A percentile compares a stretch with the other conserved stretches of the same genome.
These are phyloP conservation scores for Drosophila bipectinata DNA, from an alignment of 1,140 invertebrate species.

Conservation along the genomic window DNA sequence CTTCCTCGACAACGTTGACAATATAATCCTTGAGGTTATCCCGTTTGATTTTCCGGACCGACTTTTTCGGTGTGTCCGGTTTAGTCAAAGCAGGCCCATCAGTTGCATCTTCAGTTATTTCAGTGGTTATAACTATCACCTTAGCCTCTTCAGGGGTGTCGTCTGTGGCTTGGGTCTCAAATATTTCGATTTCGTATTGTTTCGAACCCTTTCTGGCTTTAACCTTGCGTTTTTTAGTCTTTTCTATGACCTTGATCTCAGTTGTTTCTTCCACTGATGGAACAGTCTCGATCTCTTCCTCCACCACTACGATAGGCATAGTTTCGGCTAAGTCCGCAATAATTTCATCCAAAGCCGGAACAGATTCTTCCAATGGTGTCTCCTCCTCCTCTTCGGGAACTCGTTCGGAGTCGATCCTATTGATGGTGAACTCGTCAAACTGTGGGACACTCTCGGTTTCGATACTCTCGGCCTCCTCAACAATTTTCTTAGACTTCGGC, in stretches of 20 bases:
- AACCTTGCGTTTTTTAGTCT: slow-evolving; percentile 82
- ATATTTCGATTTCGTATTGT: slow-evolving; percentile 84
- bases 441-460: slow-evolving; percentile 21
- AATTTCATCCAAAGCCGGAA: not conserved
- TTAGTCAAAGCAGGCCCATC: slow-evolving; percentile 34
- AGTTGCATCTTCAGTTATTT: slow-evolving; percentile 51
- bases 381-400: slow-evolving; percentile 1
- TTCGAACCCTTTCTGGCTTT: slow-evolving; percentile 81
- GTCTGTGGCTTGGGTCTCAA: slow-evolving; percentile 63
- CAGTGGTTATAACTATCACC: slow-evolving; percentile 78
- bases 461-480: slow-evolving; percentile 1
- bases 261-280: slow-evolving; percentile 7
- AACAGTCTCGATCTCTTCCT: slow-evolving; percentile 31
- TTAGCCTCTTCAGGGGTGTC: slow-evolving; percentile 56
- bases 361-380: slow-evolving; percentile 3
- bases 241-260: slow-evolving; percentile 24
- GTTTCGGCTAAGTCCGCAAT: slow-evolving; percentile 33
- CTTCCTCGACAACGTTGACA: slow-evolving; percentile 64
- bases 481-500: slow-evolving; percentile 28
- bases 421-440: slow-evolving; percentile 54
- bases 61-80: slow-evolving; percentile 65
- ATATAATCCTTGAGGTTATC: slow-evolving; percentile 73
- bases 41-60: slow-evolving; percentile 66
- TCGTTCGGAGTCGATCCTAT: slow-evolving; percentile 39
- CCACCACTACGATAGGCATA: slow-evolving; percentile 41